Conservation (phyloP, 2,888 invertebrate genomes). For the Homarus gammarus region DNA sequence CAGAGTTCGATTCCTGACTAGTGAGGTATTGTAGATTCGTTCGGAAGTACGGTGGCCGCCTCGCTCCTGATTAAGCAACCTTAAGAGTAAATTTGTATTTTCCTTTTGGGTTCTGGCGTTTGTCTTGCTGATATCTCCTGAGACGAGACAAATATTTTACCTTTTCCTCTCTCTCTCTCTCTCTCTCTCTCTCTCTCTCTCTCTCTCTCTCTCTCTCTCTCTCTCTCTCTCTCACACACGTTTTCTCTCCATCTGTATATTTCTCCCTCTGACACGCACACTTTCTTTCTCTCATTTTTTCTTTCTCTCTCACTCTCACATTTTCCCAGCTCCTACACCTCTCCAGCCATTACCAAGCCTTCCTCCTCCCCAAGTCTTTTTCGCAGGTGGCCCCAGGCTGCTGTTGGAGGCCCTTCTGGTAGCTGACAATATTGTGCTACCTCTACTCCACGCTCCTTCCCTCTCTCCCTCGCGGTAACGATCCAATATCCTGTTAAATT, state of each 20-base stretch:
- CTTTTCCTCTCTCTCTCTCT: conserved; percentile 11
- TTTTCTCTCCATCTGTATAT: background rate
- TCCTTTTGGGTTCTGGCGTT: too few relatives aligned
- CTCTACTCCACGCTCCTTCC: background rate
- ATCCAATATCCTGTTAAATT: conserved; percentile 1
- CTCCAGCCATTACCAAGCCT: background rate
- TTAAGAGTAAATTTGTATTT: too few relatives aligned
- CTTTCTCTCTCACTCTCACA: too few relatives aligned
- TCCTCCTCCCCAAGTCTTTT: background rate
- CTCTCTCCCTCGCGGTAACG: background rate
- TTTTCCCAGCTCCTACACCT: background rate
- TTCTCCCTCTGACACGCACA: background rate
- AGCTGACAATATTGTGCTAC: background rate
- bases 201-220: background rate
- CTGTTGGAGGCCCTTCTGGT: background rate
- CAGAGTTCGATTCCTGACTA: too few relatives aligned
- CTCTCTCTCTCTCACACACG: background rate
- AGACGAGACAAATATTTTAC: too few relatives aligned
- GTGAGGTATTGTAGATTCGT: too few relatives aligned
- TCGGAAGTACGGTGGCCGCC: too few relatives aligned
- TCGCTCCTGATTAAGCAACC: too few relatives aligned
- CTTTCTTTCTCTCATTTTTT: background rate
- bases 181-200: background rate
- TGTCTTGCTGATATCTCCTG: too few relatives aligned
- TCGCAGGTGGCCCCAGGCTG: background rate